A percentile compares a stretch with the other conserved stretches of the same genome.
phyloP scores from a whole-genome alignment of 2,888 invertebrate species.

The Ferdinandea cuprea region DNA sequence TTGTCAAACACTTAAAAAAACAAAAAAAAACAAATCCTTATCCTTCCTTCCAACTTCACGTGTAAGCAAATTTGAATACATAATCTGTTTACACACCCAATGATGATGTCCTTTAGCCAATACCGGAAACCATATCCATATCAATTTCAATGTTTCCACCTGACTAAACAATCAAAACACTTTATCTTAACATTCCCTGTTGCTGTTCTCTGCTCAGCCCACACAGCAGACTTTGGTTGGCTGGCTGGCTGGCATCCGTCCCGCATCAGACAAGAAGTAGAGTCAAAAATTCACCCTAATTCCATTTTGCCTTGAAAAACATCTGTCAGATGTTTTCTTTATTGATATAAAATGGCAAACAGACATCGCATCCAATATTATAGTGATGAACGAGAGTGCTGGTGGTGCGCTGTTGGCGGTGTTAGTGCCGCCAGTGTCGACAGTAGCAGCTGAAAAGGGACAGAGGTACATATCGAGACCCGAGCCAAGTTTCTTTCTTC shows the following conservation, averaged over 20 bases:
- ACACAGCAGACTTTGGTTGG: too few relatives aligned
- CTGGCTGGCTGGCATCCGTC: constrained; percentile 16
- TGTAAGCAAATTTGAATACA: constrained; percentile 38
- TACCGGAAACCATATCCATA: constrained; percentile 38
- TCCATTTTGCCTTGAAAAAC: constrained; percentile 57
- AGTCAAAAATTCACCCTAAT: constrained; percentile 52
- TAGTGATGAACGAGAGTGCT: not conserved
- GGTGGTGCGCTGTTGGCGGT: too few relatives aligned
- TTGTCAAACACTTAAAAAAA: too few relatives aligned
- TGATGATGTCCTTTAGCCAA: constrained; percentile 37
- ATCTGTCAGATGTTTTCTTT: constrained; percentile 70
- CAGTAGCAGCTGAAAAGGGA: not conserved
- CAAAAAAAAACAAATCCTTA: too few relatives aligned
- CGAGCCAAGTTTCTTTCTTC: constrained; percentile 62
- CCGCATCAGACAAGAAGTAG: constrained; percentile 35
- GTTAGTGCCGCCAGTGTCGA: not conserved
- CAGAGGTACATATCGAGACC: not conserved
- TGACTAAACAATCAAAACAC: constrained; percentile 49
- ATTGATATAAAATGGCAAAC: constrained; percentile 63
- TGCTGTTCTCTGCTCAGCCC: not conserved
- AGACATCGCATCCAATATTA: constrained; percentile 35
- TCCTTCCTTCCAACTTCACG: not conserved
- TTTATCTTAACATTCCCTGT: constrained; percentile 12
- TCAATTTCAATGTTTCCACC: constrained; percentile 30
- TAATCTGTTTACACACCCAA: constrained; percentile 49